Evolutionary conservation across 2,888 invertebrate genomes (phyloP).

Genomic region (Sinhomidia bicolor): DNA sequence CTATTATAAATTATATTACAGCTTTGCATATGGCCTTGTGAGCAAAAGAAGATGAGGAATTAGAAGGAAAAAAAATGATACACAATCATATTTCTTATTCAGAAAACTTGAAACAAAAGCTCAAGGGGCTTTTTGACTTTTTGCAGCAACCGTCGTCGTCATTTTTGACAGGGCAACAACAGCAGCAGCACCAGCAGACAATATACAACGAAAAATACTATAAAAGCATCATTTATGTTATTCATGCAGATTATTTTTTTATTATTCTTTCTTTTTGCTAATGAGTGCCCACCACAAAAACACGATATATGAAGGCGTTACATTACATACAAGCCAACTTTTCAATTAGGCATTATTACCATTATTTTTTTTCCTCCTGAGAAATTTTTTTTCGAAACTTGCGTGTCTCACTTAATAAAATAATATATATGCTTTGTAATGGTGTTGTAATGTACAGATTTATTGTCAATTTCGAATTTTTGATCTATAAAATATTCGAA

Average conservation of each 20-base stretch:
- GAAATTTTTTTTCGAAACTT: neutral
- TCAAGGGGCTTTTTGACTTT: constrained; percentile 28
- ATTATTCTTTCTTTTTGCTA: constrained; percentile 16
- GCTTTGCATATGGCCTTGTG: constrained; percentile 10
- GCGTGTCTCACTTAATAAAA: neutral
- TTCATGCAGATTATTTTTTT: neutral
- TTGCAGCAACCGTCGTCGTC: neutral
- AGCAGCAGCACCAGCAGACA: too few relatives aligned
- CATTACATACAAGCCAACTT: constrained; percentile 58
- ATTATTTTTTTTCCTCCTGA: neutral
- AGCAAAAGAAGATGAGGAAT: neutral
- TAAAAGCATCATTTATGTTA: constrained; percentile 3
- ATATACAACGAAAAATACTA: neutral
- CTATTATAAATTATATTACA: constrained; percentile 15
- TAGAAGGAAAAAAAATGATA: neutral
- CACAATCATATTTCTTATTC: neutral
- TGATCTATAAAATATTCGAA: constrained; percentile 40
- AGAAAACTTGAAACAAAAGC: constrained; percentile 47
- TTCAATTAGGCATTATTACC: constrained; percentile 33
- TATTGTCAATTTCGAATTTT: constrained; percentile 25
- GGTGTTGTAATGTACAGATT: neutral
- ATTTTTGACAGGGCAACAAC: too few relatives aligned
- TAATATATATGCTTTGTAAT: constrained; percentile 10
- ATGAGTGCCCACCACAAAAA: constrained; percentile 48
- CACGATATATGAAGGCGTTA: constrained; percentile 46